Evolutionary conservation across 1,140 invertebrate species (phyloP), one percentile per base, ranked within the genome.

Genomic region (Drosophila lacteicornis): DNA sequence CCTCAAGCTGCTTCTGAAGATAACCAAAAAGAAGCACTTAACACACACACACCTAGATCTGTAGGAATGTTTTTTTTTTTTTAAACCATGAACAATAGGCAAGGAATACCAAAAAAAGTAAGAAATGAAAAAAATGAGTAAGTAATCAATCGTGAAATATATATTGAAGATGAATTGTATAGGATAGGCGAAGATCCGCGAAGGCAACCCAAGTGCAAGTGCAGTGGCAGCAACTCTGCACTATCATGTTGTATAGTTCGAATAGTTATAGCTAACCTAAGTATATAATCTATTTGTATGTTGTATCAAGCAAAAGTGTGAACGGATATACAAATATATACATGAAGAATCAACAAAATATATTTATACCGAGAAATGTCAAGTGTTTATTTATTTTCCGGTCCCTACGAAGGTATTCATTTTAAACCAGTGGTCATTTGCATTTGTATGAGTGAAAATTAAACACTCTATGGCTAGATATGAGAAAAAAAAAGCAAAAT

Each of bases 341-440:
- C 22, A 55, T 40, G 19, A 43, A 83, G 49, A 71, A 62, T 13
- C 46, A 30, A 76, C 11, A 67, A 63, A 84, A 79, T 83, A 88
- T 88, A 86, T 87, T 83, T 87, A 83, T 87, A 88, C 73, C 30
- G 50, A 77, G 67, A 60, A 75, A n/a, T 57, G 43, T 51, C 1
- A 42, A 51, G 6, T 11, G 13, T 3, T 22, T 22, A 19, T 2
- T 36, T 53, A 12, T 33, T 33, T 33, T 8, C 6, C 30, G 30
- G 30, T 30, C 30, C 30, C 30, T 33, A 7, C 30, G 30, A 2
- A 33, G 30, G 7, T 33, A 33, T 33, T 8, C 7, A 9, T 9
- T 33, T 2, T 1, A 22, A 22, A 22, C 19, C 19, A 22, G 19
- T 22, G 19, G 19, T 22, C n/a, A n/a, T n/a, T n/a, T 22, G 19